Evolutionary conservation across 2,888 invertebrate species (phyloP), one percentile per base, ranked within the genome.

Genomic region (Cantharis flavilabris): DNA sequence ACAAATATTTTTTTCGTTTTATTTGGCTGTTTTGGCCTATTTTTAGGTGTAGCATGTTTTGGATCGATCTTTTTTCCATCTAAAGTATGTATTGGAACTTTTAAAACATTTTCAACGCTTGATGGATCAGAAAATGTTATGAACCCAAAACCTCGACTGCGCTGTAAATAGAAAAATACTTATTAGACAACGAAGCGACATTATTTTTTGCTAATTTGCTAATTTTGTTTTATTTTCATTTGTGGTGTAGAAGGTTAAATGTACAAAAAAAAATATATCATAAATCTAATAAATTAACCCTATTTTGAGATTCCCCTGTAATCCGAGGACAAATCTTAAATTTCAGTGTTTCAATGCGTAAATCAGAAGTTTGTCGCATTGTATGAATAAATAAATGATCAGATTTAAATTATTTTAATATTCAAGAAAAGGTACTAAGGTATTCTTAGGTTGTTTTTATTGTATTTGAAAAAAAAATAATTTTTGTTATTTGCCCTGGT

Each of bases 31-130:
- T 95, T 94, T 64, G 96, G 96, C 49, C 96, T 92, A 83, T 96
- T 96, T 88, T 97, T 96, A 81, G 96, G 97, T 71, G 97, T 97
- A 76, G 97, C 97, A 90, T 97, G 96, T 86, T 97, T 97, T 76
- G 97, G 97, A 88, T 97, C 97, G 88, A 97, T 97, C 89, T 97
- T 96, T 89, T 97, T 97, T 81, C 97, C 97, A 89, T 97, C 97
- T 83, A 97, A 91, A 72, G 96, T 96, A 91, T 97, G 96, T 81
- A 96, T 95, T 76, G 96, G 96, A 83, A 96, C 95, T 84, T 96
- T 96, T 75, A 97, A 92, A 78, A 97, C 97, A 90, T 96, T 96
- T 89, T 97, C 96, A 81, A 97, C 97, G 86, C 96, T 95, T 82
- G 94, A 92, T 76, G 97, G 95, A 89, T 97, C 96, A 89, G 96